Percentiles rank a stretch among this genome's conserved stretches.
Evolutionary conservation across 1,140 invertebrate genomes (phyloP).

Genomic region (Dysdera silvatica): DNA sequence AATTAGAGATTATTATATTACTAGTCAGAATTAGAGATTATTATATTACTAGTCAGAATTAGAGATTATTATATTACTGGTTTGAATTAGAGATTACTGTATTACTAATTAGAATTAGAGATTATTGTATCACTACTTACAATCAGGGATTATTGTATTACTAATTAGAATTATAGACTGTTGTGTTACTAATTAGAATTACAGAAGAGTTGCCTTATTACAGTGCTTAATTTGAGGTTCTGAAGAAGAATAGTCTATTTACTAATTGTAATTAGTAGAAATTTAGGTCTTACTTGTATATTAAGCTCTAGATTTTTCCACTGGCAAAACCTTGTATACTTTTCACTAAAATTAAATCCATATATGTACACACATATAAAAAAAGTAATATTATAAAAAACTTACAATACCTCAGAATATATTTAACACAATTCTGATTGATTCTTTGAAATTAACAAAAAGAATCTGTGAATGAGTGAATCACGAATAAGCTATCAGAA

Average conservation of each 20-base stretch:
- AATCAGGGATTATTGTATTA: background rate
- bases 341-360: conserved; percentile 62
- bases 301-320: conserved; percentile 99
- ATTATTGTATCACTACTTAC: background rate
- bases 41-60: no score
- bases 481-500: no score
- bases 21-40: no score
- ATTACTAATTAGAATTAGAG: background rate
- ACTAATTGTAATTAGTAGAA: conserved; percentile 33
- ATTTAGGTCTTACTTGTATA: conserved; percentile 67
- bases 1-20: no score
- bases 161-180: background rate
- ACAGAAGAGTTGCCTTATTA: background rate
- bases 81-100: background rate
- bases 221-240: background rate
- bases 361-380: no score
- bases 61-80: no score
- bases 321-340: conserved; percentile 99
- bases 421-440: no score
- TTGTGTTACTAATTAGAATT: background rate
- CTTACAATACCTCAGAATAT: no score
- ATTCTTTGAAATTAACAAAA: no score
- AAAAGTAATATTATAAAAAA: no score
- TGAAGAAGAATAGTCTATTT: no score
- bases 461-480: no score